phyloP scores from a whole-genome alignment of 2,113 vertebrate species.

The Oncorhynchus tshawytscha region DNA sequence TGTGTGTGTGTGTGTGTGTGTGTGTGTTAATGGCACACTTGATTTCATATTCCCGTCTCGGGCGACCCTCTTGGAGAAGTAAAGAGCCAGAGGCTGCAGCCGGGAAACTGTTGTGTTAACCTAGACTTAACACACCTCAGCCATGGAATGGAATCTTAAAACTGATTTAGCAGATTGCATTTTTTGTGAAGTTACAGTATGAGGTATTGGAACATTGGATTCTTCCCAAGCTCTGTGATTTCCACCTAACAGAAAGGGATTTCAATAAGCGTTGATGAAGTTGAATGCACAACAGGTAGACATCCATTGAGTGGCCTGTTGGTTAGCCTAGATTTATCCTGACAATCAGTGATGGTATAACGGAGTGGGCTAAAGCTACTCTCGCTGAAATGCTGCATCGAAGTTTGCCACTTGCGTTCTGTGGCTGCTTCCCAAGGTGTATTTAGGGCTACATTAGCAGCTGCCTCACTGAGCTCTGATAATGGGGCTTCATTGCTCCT shows the following conservation, averaged over 20 bases:
- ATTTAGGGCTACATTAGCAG: background rate
- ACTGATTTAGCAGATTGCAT: background rate
- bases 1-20: constrained; percentile 45
- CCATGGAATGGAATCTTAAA: constrained; percentile 8
- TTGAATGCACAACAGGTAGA: too few species aligned
- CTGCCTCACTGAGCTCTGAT: background rate
- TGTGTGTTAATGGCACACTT: constrained; percentile 62
- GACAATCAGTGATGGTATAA: too few species aligned
- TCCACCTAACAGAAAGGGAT: too few species aligned
- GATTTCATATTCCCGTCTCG: constrained; percentile 49
- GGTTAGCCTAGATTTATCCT: too few species aligned
- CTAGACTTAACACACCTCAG: constrained; percentile 11
- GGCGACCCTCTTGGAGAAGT: background rate
- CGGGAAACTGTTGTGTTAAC: constrained; percentile 12
- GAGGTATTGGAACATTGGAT: too few species aligned
- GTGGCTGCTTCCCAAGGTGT: background rate
- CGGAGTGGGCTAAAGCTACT: too few species aligned
- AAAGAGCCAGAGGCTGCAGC: background rate
- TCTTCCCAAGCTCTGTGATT: too few species aligned
- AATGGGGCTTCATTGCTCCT: constrained; percentile 8
- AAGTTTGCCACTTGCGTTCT: background rate
- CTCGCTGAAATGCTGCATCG: too few species aligned
- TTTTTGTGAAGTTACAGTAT: too few species aligned
- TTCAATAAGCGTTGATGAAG: too few species aligned
- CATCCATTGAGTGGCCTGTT: too few species aligned